Conservation (phyloP, 2,113 vertebrate species). For the Capreolus pygargus region DNA sequence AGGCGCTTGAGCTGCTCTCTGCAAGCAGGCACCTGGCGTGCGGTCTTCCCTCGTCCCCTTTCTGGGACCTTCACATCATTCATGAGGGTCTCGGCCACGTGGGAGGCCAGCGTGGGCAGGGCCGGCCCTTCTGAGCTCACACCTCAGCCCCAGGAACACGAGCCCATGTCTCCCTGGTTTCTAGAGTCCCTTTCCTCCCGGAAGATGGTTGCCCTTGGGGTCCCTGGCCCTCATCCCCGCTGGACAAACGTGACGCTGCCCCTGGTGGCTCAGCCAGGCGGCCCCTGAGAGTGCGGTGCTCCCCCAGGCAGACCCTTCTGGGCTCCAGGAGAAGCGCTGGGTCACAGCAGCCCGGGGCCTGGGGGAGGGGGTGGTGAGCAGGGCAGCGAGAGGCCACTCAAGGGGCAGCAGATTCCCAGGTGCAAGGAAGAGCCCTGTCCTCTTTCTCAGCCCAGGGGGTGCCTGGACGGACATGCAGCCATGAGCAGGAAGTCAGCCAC, state of each 20-base stretch:
- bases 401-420: fast-evolving
- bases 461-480: fast-evolving
- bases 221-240: fast-evolving
- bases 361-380: fast-evolving
- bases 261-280: background rate
- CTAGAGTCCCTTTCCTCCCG: background rate
- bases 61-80: too few species aligned
- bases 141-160: fast-evolving
- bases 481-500: background rate
- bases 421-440: background rate
- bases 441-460: background rate
- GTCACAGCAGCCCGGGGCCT: background rate
- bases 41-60: fast-evolving
- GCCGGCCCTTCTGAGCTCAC: background rate
- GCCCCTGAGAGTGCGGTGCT: fast-evolving
- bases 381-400: fast-evolving
- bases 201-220: background rate
- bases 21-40: fast-evolving
- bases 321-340: background rate
- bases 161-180: background rate
- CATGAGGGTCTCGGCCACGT: background rate
- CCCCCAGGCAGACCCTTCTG: background rate
- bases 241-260: fast-evolving
- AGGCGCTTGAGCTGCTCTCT: fast-evolving
- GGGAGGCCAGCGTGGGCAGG: background rate